A percentile compares a stretch with the other conserved stretches of the same genome.
Evolutionary conservation across 2,888 invertebrate genomes (phyloP).

Genomic region (Lasioglossum malachurum): DNA sequence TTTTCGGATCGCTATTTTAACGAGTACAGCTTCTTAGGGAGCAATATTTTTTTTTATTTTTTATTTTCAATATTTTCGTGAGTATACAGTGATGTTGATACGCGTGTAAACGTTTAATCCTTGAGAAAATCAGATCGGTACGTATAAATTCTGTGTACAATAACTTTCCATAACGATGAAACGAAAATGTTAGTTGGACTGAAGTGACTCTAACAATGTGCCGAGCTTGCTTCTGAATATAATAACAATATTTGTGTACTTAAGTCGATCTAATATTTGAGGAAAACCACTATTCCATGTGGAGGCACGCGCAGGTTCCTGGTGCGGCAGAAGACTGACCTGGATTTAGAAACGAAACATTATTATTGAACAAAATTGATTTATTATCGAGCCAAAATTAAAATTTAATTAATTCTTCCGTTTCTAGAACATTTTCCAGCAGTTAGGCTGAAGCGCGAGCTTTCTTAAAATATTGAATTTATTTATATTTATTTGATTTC

Average conservation of each 20-base stretch:
- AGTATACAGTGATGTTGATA: neutral
- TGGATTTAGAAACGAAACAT: conserved; percentile 13
- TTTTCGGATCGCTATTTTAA: neutral
- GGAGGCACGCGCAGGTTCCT: conserved; percentile 31
- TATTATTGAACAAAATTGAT: neutral
- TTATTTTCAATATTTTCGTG: too few relatives aligned
- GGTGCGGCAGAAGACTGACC: neutral
- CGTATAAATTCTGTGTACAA: neutral
- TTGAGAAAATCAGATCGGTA: neutral
- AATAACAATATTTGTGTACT: neutral
- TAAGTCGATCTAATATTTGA: neutral
- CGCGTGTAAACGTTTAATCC: neutral
- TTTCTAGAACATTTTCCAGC: too few relatives aligned
- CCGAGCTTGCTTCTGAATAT: neutral
- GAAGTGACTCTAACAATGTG: neutral
- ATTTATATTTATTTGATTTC: too few relatives aligned
- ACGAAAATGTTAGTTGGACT: neutral
- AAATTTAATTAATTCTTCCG: too few relatives aligned
- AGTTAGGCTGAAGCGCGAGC: too few relatives aligned
- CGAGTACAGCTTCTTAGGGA: neutral
- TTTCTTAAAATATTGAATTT: too few relatives aligned
- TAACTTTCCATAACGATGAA: neutral
- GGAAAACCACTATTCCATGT: conserved; percentile 29
- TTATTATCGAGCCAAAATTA: neutral
- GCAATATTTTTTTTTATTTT: neutral